Evolutionary conservation across 2,888 invertebrate species (phyloP).

Genomic region (Perdita meconis): DNA sequence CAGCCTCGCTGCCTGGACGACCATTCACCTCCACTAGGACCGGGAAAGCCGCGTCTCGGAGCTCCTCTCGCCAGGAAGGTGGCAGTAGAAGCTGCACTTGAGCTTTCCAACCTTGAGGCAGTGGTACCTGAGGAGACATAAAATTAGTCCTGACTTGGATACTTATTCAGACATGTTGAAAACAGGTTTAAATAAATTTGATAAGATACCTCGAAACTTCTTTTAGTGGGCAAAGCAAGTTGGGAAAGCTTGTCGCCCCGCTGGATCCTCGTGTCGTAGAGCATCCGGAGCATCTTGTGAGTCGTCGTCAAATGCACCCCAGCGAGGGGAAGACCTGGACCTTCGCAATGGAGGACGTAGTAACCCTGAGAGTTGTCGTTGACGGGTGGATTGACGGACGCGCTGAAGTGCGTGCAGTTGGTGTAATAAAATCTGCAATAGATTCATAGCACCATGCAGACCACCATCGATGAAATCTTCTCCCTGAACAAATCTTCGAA

Average conservation of each 20-base stretch:
- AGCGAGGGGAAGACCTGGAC: constrained; percentile 95
- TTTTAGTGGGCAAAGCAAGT: constrained; percentile 92
- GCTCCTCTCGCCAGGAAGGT: constrained; percentile 94
- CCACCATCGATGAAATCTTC: too few species aligned
- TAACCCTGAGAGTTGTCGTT: constrained; percentile 75
- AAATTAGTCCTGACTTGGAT: not conserved
- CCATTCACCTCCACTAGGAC: constrained; percentile 97
- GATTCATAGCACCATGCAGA: too few species aligned
- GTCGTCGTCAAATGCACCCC: constrained; percentile 91
- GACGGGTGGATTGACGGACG: constrained; percentile 87
- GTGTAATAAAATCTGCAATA: constrained; percentile 87
- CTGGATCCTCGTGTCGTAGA: constrained; percentile 89
- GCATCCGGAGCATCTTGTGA: constrained; percentile 90
- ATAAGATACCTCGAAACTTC: constrained; percentile 92
- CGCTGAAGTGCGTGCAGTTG: constrained; percentile 94
- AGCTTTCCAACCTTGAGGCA: constrained; percentile 94
- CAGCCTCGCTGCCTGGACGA: constrained; percentile 95
- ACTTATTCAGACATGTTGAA: too few species aligned
- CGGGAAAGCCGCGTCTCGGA: constrained; percentile 94
- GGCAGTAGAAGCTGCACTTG: constrained; percentile 95
- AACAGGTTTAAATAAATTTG: too few species aligned
- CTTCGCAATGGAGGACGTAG: constrained; percentile 95
- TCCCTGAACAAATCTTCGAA: too few species aligned
- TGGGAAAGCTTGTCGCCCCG: constrained; percentile 89
- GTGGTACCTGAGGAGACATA: constrained; percentile 85